These are phyloP conservation scores for Hirudinaria manillensis DNA, from an alignment of 2,888 invertebrate genomes.

Conservation along the genomic window DNA sequence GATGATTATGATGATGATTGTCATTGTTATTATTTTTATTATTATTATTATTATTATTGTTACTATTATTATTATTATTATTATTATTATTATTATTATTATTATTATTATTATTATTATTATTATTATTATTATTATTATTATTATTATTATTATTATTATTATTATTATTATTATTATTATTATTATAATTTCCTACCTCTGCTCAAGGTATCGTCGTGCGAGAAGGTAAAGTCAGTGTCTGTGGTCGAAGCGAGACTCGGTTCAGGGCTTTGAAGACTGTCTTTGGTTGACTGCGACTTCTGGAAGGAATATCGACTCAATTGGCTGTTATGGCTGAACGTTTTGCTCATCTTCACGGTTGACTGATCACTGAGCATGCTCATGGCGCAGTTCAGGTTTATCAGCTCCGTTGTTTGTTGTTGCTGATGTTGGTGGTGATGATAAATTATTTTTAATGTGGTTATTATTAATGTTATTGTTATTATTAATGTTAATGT, in stretches of 20 bases:
- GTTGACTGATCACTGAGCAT: conserved; percentile 31
- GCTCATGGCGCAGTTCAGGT: conserved; percentile 10
- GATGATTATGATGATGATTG: too few species aligned
- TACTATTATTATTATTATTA: too few species aligned
- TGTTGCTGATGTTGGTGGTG: neutral
- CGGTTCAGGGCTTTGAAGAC: conserved; percentile 20
- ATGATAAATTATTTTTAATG: neutral
- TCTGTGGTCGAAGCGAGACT: conserved; percentile 17
- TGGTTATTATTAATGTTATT: conserved; percentile 12
- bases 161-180: too few species aligned
- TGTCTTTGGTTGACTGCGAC: conserved; percentile 21
- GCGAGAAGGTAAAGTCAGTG: conserved; percentile 28
- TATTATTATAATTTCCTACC: neutral
- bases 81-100: too few species aligned
- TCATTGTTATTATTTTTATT: too few species aligned
- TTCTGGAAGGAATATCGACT: neutral
- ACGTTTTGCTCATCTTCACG: conserved; percentile 36
- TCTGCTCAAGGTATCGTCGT: conserved; percentile 24
- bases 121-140: too few species aligned
- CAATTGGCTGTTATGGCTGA: conserved; percentile 5
- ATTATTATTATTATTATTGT: neutral
- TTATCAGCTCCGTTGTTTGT: neutral
- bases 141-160: too few species aligned
- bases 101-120: too few species aligned
- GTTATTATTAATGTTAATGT: too few species aligned